Evolutionary conservation across 2,888 invertebrate genomes (phyloP), one percentile per base, ranked within the genome.

Genomic region (Tipula vernalis): DNA sequence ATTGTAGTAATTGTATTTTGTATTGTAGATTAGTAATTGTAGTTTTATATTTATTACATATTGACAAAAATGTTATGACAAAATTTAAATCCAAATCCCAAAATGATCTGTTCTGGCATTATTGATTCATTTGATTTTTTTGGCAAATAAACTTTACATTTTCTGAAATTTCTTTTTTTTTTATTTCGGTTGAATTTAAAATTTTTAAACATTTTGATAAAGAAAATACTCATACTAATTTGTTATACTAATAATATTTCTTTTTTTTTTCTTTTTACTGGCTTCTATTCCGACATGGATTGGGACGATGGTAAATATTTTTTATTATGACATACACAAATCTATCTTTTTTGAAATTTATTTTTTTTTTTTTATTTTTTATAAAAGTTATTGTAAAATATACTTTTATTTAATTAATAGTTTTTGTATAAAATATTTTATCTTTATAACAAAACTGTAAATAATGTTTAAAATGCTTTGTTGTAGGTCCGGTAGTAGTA

Each of bases 251-350:
- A 57, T 87, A 51, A 86, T 57, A 39, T 86, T 18, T 87, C 10
- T 86, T 86, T 47, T 8, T 86, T 71, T 28, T 90, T 91, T 91
- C 88, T 90, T 90, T 91, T 91, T 92, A 91, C 91, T 93, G 93
- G 93, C 93, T 93, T 93, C 92, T 93, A 93, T 91, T 93, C 93
- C 90, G 93, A 94, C 91, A 91, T 93, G 93, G 93, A 94, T 92
- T 94, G 93, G 93, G 93, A 94, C 90, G 93, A 94, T 92, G 93
- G 93, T 94, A 92, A 93, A 93, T 91, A 86, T 86, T 57, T 39
- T 86, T 36, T 86, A 39, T 86, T 51, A 36, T 86, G 85, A 85
- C 42, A 42, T 18, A 42, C 18, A 88, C 36, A 28, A 0, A 84
- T n/a, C 39, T 86, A 83, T 36, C 18, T n/a, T 42, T 85, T 87